These are phyloP conservation scores for Leptura quadrifasciata DNA, from an alignment of 2,888 invertebrate species.

Conservation along the genomic window DNA sequence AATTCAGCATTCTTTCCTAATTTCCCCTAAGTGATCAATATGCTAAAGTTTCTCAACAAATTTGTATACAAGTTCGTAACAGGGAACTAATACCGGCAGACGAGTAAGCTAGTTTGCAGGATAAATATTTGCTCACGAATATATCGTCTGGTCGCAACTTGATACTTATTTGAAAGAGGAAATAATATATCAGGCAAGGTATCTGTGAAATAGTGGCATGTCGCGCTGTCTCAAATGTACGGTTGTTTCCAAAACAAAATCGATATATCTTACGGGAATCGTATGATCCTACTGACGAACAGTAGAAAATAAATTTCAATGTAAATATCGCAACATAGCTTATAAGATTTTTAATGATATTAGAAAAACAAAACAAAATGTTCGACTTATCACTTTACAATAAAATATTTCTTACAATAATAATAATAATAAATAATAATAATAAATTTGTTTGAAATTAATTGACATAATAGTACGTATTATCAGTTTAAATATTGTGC, in stretches of 20 bases:
- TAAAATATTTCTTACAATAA: too few species aligned
- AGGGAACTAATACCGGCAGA: constrained; percentile 2
- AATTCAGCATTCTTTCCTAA: too few species aligned
- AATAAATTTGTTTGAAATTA: too few species aligned
- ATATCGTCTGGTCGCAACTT: constrained; percentile 32
- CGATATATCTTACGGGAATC: constrained; percentile 21
- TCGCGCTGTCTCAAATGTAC: constrained; percentile 8
- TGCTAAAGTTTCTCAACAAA: background rate
- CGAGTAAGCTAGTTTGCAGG: constrained; percentile 21
- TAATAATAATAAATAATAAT: too few species aligned
- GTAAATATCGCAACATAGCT: too few species aligned
- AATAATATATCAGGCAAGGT: constrained; percentile 21
- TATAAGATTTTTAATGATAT: too few species aligned
- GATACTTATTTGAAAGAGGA: constrained; percentile 36
- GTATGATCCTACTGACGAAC: background rate
- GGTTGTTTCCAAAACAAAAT: constrained; percentile 27
- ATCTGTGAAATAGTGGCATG: constrained; percentile 11
- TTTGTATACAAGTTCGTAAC: background rate
- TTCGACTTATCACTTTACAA: too few species aligned
- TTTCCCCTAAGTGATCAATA: background rate
- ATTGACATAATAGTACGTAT: too few species aligned
- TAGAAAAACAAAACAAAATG: too few species aligned
- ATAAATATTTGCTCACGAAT: constrained; percentile 36
- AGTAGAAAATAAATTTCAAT: background rate
- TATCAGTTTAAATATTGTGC: too few species aligned